A percentile compares a stretch with the other conserved stretches of the same genome.
These are phyloP conservation scores for Dendrolimus houi DNA, from an alignment of 2,888 invertebrate species.

Conservation along the genomic window DNA sequence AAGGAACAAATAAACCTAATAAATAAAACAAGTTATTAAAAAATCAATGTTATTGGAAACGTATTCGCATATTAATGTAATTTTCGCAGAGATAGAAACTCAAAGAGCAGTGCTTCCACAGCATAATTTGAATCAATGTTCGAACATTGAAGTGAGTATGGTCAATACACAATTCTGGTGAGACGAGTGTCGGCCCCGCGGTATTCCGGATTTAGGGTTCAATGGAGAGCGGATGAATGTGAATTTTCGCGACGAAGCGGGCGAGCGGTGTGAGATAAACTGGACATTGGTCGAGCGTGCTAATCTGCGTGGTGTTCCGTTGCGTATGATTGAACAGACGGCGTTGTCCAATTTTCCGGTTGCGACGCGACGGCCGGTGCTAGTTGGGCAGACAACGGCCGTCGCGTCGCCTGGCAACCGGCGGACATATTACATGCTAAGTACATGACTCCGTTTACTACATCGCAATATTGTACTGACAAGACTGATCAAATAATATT, in stretches of 20 bases:
- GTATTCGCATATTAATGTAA: no score
- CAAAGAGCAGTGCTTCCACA: no score
- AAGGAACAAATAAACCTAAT: no score
- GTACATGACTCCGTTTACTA: conserved; percentile 3
- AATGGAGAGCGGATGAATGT: conserved; percentile 50
- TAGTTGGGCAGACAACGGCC: conserved; percentile 57
- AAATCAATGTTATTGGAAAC: no score
- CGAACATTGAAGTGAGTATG: conserved; percentile 3
- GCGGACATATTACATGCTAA: conserved; percentile 38
- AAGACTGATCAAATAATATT: no score
- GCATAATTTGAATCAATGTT: conserved; percentile 9
- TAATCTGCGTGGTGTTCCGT: conserved; percentile 73
- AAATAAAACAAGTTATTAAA: no score
- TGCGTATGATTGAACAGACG: conserved; percentile 71
- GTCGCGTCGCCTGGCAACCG: conserved; percentile 47
- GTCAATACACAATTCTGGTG: conserved; percentile 43
- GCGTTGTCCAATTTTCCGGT: conserved; percentile 73
- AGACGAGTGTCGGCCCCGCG: conserved; percentile 14
- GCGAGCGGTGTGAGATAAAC: conserved; percentile 33
- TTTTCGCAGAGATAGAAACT: no score
- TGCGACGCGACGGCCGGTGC: conserved; percentile 49
- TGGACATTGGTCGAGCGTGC: conserved; percentile 58
- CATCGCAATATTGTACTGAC: no score
- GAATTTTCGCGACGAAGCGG: conserved; percentile 40
- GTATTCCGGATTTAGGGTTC: conserved; percentile 36